A percentile compares a stretch with the other conserved stretches of the same genome.
phyloP scores from a whole-genome alignment of 2,113 vertebrate genomes.

The Cavia porcellus region DNA sequence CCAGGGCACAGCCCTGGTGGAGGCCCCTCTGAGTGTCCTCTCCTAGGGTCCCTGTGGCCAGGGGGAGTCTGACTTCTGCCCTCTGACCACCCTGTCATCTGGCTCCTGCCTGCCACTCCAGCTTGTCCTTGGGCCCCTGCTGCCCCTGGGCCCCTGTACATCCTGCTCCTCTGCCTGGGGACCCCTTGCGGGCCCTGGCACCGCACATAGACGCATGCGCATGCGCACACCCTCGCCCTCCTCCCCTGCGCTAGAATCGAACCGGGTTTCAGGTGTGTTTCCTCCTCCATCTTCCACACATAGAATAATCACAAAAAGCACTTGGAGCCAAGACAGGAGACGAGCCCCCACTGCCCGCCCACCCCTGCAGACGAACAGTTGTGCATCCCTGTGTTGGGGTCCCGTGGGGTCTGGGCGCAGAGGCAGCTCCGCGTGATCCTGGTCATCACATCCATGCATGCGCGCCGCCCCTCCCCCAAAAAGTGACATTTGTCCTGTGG shows the following conservation, averaged over 20 bases:
- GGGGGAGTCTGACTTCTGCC: background rate
- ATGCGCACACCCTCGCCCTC: no score
- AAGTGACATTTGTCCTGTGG: background rate
- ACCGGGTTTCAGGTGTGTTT: background rate
- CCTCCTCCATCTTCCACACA: background rate
- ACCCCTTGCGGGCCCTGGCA: background rate
- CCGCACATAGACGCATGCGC: background rate
- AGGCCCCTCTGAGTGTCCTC: background rate
- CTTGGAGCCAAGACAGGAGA: background rate
- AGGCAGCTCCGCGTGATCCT: background rate
- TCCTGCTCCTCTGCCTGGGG: rapidly evolving
- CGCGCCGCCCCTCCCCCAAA: background rate
- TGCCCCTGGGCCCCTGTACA: background rate
- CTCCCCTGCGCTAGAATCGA: background rate
- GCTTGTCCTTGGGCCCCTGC: rapidly evolving
- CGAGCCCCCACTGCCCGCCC: background rate
- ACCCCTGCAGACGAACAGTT: background rate
- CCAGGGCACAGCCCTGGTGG: background rate
- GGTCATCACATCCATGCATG: rapidly evolving
- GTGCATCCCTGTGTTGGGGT: rapidly evolving
- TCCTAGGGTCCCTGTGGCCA: background rate
- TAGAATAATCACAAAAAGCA: background rate
- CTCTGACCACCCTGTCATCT: background rate
- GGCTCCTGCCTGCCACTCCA: background rate
- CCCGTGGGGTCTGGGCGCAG: rapidly evolving